These are phyloP conservation scores for Nasonia giraulti DNA, from an alignment of 1,140 invertebrate species.

Conservation along the genomic window DNA sequence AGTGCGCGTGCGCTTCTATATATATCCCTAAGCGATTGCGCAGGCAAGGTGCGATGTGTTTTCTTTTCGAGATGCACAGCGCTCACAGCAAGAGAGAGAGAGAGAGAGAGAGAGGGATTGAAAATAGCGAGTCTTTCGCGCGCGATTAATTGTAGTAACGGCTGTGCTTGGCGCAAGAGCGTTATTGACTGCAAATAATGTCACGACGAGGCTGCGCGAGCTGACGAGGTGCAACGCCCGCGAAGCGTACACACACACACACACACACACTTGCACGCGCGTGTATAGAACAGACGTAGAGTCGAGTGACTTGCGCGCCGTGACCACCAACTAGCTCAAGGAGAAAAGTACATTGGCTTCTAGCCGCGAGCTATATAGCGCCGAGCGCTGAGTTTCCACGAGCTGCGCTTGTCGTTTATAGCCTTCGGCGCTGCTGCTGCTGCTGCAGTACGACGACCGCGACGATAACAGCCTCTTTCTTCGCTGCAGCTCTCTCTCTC, in stretches of 20 bases:
- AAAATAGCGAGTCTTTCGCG: not conserved
- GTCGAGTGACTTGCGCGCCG: not conserved
- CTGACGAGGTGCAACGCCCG: conserved; percentile 20
- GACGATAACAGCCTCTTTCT: conserved; percentile 15
- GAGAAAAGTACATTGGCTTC: conserved; percentile 40
- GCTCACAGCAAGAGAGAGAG: too few relatives aligned
- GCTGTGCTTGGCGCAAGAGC: not conserved
- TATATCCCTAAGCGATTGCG: not conserved
- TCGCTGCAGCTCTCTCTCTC: not conserved
- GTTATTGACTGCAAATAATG: conserved; percentile 44
- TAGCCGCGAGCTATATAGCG: not conserved
- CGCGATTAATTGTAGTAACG: conserved; percentile 12
- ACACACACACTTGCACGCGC: not conserved
- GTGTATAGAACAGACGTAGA: not conserved
- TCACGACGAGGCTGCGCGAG: not conserved
- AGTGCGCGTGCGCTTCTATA: not conserved
- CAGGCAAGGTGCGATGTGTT: too few relatives aligned
- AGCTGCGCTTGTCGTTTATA: not conserved
- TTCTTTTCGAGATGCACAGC: too few relatives aligned
- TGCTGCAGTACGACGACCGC: conserved; percentile 1
- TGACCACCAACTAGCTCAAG: conserved; percentile 50
- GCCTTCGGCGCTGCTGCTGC: not conserved
- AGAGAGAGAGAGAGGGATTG: not conserved
- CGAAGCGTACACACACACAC: not conserved
- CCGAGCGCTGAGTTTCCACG: conserved; percentile 1